Conservation (phyloP, 2,888 invertebrate genomes). For the Gnatocerus cornutus region DNA sequence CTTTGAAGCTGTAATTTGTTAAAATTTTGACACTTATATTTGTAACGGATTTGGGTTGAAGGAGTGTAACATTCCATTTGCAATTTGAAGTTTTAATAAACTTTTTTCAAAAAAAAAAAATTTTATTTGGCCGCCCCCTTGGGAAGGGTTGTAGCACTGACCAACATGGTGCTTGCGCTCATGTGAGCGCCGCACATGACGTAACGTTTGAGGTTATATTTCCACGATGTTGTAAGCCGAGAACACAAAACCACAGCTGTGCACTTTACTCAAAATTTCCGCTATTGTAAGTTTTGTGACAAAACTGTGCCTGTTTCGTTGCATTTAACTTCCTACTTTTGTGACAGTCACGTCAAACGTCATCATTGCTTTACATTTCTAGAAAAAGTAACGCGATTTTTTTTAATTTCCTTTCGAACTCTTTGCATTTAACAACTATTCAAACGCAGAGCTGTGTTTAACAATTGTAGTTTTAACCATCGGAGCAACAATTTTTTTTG, state of each 20-base stretch:
- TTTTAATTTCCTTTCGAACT: background rate
- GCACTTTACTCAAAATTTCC: slow-evolving; percentile 12
- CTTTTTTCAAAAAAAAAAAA: slow-evolving; percentile 24
- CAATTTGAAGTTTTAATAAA: slow-evolving; percentile 32
- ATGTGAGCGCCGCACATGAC: slow-evolving; percentile 49
- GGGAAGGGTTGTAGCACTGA: slow-evolving; percentile 29
- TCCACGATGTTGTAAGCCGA: slow-evolving; percentile 8
- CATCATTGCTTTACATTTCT: background rate
- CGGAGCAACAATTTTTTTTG: slow-evolving; percentile 23
- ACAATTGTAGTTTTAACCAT: no score
- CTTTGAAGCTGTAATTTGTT: slow-evolving; percentile 72
- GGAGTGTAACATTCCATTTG: slow-evolving; percentile 29
- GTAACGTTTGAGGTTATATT: slow-evolving; percentile 46
- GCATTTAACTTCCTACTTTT: background rate
- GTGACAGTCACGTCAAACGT: background rate
- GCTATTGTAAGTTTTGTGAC: slow-evolving; percentile 3
- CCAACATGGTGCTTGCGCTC: slow-evolving; percentile 37
- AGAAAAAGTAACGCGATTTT: background rate
- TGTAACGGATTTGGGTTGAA: slow-evolving; percentile 22
- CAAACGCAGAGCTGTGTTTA: no score
- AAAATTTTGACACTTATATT: slow-evolving; percentile 11
- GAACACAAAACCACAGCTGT: slow-evolving; percentile 6
- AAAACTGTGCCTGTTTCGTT: slow-evolving; percentile 14
- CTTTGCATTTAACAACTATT: no score
- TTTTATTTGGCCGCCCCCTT: slow-evolving; percentile 5